Base-by-base conservation (phyloP, 23 tunicate species). In the Ciona savignyi region DNA sequence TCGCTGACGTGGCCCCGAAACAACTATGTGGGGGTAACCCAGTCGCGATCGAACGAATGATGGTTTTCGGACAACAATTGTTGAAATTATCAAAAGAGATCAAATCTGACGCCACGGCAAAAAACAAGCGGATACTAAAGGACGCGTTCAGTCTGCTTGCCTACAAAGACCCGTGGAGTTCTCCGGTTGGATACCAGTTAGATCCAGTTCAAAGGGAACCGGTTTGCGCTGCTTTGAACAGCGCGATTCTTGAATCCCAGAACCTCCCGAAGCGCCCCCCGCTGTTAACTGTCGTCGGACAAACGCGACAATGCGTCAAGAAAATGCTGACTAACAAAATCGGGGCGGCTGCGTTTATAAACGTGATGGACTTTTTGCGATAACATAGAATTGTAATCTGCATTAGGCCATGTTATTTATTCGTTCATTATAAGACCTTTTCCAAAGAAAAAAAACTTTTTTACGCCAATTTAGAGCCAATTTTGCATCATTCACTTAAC, bases 71-170 rank as follows among this genome's bases (percentile, higher is more conserved):
- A 15, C 90, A 84, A 66, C 83, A 85, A 30, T 62, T 91, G 49
- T 77, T 80, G 4, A 64, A 73, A 68, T 27, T 84, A 28, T 62
- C 56, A 9, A 75, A 67, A 25, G 87, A 91, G 34, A 68, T 84
- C n/a, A 80, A 80, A 56, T 70, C 67, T 2, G 86, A 90, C 75
- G 61, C 65, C 24, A 70, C 60, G 48, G 74, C 49, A 66, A 89
- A 89, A 62, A 83, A 83, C 70, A 78, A 91, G 63, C 70, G 76
- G 67, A 70, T 85, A 23, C 61, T 87, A 25, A 29, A 77, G 65
- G 91, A 91, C 70, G 97, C 97, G 4, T 91, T 74, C 77, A 85
- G 97, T 71, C 66, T 91, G 24, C 83, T 91, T 29, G 97, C 97
- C 27, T 91, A 91, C 64, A 79, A 81, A 19, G 97, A 91, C 65